phyloP scores from a whole-genome alignment of 2,888 invertebrate species.

The Schizaphis graminum region DNA sequence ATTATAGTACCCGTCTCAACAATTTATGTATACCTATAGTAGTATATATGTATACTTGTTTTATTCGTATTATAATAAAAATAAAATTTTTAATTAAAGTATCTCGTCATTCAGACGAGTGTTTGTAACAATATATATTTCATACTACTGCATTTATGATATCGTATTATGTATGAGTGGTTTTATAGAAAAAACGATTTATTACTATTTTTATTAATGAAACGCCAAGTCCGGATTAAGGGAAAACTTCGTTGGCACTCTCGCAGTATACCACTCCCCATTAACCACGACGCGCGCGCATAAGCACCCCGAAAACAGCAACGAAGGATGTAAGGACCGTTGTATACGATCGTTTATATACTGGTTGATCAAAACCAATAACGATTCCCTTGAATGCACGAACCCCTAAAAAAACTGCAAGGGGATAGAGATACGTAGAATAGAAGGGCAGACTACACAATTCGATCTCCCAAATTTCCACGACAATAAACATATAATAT shows the following conservation, averaged over 20 bases:
- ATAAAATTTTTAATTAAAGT: constrained; percentile 44
- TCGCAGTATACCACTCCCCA: constrained; percentile 4
- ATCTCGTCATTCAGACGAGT: neutral
- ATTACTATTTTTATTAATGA: constrained; percentile 5
- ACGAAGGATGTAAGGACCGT: neutral
- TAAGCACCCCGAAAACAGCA: neutral
- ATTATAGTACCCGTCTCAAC: constrained; percentile 27
- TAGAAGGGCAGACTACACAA: neutral
- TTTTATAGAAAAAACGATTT: constrained; percentile 32
- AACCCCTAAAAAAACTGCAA: neutral
- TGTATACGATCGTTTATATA: neutral
- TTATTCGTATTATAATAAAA: constrained; percentile 22
- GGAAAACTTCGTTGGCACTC: constrained; percentile 27
- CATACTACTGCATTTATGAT: neutral
- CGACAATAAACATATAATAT: neutral
- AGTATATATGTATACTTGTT: neutral
- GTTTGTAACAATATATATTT: constrained; percentile 4
- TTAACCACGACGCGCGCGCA: neutral
- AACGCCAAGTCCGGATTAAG: neutral
- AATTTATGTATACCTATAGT: neutral
- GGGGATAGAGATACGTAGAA: neutral
- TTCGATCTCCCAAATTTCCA: neutral
- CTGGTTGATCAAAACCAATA: constrained; percentile 1
- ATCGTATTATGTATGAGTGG: neutral
- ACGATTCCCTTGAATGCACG: neutral